Base-by-base conservation (phyloP, 2,888 invertebrate species). In the Spodoptera picta region DNA sequence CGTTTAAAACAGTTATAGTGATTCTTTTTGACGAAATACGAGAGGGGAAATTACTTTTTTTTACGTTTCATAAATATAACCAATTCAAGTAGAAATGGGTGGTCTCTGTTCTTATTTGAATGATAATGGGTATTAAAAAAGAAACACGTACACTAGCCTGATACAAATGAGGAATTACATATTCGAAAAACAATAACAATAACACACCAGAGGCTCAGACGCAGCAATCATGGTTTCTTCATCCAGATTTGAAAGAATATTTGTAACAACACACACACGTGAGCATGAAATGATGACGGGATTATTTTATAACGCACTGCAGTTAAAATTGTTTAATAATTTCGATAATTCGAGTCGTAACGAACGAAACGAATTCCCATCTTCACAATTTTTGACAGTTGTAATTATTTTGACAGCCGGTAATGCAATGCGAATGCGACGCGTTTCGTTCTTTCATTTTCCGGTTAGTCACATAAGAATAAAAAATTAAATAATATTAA, bases 221-320 rank as follows among this genome's bases (percentile, higher is more conserved):
- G 98, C 98, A 96, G 98, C 97, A 94, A 98, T 98, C 97, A 98
- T 98, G 94, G 95, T 96, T 95, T 96, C 96, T 92, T 97, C 97
- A 97, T 98, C 98, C 98, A 98, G 98, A 97, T 97, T 98, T 97
- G 96, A 87, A 92, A 85, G 80, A 84, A 87, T 88, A 79, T 86
- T 77, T 82, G 69, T 76, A 69, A 79, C 86, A 79, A 77, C 85
- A 74, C 80, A 69, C 77, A 67, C 76, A 75, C 75, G 75, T 81
- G 83, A 87, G 72, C 81, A 83, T 78, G 79, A 54, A 83, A 67
- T 74, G 27, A 52, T 65, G 66, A 51, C 43, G 41, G 36, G 11
- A 41, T 61, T 65, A 62, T 56, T 65, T 60, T 61, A 5, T 48
- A 70, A 55, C 53, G 58, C 52, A 58, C 44, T 24, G 14, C 10